A percentile compares a stretch with the other conserved stretches of the same genome.
Evolutionary conservation across 2,113 vertebrate genomes (phyloP).

Genomic region (Crotophaga sulcirostris): DNA sequence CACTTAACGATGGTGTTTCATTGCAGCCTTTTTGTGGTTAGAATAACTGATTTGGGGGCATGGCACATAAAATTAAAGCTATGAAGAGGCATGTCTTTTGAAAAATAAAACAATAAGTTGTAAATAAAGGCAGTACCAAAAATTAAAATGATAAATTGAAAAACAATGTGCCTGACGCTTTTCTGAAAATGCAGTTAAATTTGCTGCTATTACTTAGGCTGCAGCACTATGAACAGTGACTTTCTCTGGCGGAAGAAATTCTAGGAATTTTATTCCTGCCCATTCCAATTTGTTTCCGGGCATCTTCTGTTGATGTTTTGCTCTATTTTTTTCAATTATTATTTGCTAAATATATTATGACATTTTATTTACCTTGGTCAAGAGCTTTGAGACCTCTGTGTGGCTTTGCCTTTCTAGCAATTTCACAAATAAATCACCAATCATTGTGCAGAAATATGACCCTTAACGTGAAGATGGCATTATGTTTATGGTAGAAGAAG

Average conservation of each 20-base stretch:
- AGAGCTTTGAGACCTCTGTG: constrained; percentile 30
- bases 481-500: constrained; percentile 15
- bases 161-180: constrained; percentile 13
- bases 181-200: neutral
- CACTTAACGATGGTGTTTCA: neutral
- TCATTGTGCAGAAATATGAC: constrained; percentile 9
- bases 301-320: constrained; percentile 18
- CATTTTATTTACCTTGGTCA: constrained; percentile 53
- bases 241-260: neutral
- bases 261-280: neutral
- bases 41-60: neutral
- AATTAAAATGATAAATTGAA: constrained; percentile 5
- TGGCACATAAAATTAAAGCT: constrained; percentile 20
- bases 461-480: constrained; percentile 6
- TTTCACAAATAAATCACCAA: constrained; percentile 48
- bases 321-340: constrained; percentile 31
- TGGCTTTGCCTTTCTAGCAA: constrained; percentile 19
- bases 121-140: neutral
- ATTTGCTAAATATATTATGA: constrained; percentile 63
- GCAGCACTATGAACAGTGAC: neutral
- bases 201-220: neutral
- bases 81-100: neutral
- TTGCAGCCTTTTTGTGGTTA: constrained; percentile 26
- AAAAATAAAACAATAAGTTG: constrained; percentile 6
- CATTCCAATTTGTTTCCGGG: neutral